Evolutionary conservation across 2,113 vertebrate species (phyloP).

Genomic region (Nothoprocta perdicaria): DNA sequence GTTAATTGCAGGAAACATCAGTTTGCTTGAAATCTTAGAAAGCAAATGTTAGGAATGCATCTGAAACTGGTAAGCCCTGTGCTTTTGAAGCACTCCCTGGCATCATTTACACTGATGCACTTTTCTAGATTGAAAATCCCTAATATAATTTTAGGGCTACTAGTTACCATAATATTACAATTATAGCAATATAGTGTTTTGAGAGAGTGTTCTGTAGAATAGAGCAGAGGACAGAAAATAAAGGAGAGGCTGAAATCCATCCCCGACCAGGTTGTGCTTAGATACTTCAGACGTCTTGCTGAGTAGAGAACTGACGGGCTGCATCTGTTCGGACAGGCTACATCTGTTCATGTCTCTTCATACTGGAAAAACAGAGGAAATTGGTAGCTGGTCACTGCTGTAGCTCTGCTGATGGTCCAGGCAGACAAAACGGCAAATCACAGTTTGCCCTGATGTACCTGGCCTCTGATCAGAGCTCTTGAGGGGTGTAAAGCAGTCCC

Average conservation of each 20-base stretch:
- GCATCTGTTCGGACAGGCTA: neutral
- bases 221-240: neutral
- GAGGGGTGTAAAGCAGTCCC: neutral
- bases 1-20: neutral
- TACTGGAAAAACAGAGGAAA: neutral
- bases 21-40: neutral
- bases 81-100: neutral
- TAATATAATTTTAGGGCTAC: neutral
- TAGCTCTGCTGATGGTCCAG: neutral
- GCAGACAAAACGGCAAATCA: fast-evolving
- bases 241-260: neutral
- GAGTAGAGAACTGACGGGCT: neutral
- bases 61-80: neutral
- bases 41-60: neutral
- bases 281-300: neutral
- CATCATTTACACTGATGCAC: neutral
- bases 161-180: neutral
- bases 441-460: neutral
- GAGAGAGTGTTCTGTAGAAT: neutral
- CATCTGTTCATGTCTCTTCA: neutral
- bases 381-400: neutral
- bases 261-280: neutral
- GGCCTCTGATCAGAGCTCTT: neutral
- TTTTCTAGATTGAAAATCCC: neutral
- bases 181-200: neutral